Conservation (phyloP, 2,113 vertebrate species). For the Podarcis cretensis region DNA sequence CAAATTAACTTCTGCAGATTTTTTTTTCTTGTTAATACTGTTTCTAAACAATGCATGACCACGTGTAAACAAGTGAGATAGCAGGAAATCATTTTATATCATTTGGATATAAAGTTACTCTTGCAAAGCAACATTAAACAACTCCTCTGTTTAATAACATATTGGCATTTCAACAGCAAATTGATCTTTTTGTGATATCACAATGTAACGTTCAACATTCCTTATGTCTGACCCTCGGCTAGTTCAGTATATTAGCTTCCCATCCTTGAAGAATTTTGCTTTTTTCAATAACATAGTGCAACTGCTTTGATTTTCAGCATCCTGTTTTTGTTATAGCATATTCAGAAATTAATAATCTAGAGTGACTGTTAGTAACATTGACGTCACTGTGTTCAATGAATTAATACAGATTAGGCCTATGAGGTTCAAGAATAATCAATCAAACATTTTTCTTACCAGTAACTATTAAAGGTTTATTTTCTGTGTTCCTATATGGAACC, state of each 20-base stretch:
- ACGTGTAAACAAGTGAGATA: neutral
- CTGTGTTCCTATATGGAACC: neutral
- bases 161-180: neutral
- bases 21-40: neutral
- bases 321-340: neutral
- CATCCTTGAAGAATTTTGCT: neutral
- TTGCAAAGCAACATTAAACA: neutral
- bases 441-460: neutral
- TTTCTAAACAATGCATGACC: neutral
- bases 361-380: neutral
- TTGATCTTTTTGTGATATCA: neutral
- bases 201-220: neutral
- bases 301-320: fast-evolving
- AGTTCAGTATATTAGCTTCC: neutral
- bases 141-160: too few species aligned
- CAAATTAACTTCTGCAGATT: neutral
- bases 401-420: slow-evolving; percentile 41
- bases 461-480: neutral
- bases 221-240: neutral
- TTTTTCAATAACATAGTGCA: fast-evolving
- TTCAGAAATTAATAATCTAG: neutral
- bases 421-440: slow-evolving; percentile 21
- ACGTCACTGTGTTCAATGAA: neutral
- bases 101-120: neutral
- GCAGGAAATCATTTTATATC: neutral